Evolutionary conservation across 2,888 invertebrate genomes (phyloP), one percentile per base, ranked within the genome.

Genomic region (Nipponacmea schrenckii): DNA sequence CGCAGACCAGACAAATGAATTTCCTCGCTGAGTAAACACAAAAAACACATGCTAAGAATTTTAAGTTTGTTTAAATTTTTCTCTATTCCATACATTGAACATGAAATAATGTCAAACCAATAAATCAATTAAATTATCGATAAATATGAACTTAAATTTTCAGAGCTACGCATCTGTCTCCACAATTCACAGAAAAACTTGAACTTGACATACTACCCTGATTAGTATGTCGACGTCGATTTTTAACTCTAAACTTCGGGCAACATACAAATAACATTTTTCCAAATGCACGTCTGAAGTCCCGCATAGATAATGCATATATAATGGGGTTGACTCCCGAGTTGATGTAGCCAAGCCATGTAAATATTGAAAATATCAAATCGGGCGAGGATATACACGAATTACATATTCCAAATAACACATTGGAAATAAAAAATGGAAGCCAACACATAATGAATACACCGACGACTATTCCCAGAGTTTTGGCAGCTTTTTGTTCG

Each of bases 261-360:
- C 85, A 87, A 69, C 86, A 86, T 44, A 81, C 80, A 90, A 96
- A 97, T 74, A 97, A 90, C 83, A 97, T 95, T 86, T 96, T 93
- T 71, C 95, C 93, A 89, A 97, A 97, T 26, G 97, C 97, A 90
- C 97, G 81, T 79, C 90, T 76, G 89, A 98, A 98, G 90, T 98
- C 98, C 85, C 96, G 92, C 91, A 96, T 97, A 94, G 97, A 97
- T 88, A 96, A 96, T n/a, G 97, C 97, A 89, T 98, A 98, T 87
- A 98, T 98, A 80, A 97, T 95, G 0, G 97, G 97, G 77, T 89
- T 89, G 77, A 89, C 86, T 17, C 88, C 86, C n/a, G 89, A 89
- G 75, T 89, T 89, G 26, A 88, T 83, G 73, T 89, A 89, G 12
- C 88, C 89, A 5, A 89, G 80, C 89, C 89, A 89, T 2, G 88